A percentile compares a stretch with the other conserved stretches of the same genome.
phyloP scores from a whole-genome alignment of 1,140 invertebrate genomes.

The Drosophila bifasciata region DNA sequence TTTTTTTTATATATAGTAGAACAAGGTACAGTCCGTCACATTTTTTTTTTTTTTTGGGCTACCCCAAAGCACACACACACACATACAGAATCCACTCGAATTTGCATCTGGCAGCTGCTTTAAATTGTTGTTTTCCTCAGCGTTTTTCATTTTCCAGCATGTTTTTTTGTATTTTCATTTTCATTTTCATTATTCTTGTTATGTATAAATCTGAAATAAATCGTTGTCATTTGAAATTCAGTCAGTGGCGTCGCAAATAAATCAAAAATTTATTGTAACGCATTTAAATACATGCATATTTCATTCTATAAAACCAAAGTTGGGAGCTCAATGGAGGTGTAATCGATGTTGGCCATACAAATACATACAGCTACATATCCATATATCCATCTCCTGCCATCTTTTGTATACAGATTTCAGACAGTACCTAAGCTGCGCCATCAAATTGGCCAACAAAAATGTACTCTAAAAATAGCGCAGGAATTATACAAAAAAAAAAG shows the following conservation, averaged over 20 bases:
- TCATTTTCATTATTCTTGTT: slow-evolving; percentile 15
- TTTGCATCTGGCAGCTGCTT: slow-evolving; percentile 66
- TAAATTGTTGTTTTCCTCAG: slow-evolving; percentile 4
- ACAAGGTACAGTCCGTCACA: neutral
- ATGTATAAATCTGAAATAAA: slow-evolving; percentile 75
- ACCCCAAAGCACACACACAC: too few species aligned
- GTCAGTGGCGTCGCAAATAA: slow-evolving; percentile 80
- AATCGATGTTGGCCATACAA: slow-evolving; percentile 33
- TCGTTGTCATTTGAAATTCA: slow-evolving; percentile 78
- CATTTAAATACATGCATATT: slow-evolving; percentile 79
- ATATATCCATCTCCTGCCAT: too few species aligned
- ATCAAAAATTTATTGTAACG: slow-evolving; percentile 81
- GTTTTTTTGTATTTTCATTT: slow-evolving; percentile 14
- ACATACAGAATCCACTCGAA: slow-evolving; percentile 36
- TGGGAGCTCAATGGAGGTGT: neutral
- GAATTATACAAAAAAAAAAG: too few species aligned
- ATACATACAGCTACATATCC: too few species aligned
- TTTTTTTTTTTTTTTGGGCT: neutral
- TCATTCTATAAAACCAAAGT: slow-evolving; percentile 55
- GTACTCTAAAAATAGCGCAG: too few species aligned
- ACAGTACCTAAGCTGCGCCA: too few species aligned
- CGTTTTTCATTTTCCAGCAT: too few species aligned
- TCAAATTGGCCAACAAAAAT: too few species aligned
- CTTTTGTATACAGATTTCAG: too few species aligned
- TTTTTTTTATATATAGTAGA: too few species aligned